Evolutionary conservation across 2,888 invertebrate genomes (phyloP), one percentile per base, ranked within the genome.

Genomic region (Agrochola macilenta): DNA sequence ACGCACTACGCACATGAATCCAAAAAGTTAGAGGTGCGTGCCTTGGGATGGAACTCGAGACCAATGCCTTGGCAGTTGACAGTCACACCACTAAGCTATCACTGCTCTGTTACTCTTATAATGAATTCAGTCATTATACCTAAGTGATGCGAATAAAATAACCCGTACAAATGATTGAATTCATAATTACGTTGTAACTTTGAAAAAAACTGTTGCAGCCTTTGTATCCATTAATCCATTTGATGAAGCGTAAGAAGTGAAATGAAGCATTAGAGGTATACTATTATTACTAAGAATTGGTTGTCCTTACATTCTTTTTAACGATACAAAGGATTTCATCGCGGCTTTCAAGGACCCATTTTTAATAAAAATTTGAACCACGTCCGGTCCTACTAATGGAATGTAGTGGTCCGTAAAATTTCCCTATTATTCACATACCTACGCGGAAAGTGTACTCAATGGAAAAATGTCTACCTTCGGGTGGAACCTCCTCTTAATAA

Each of bases 361-460:
- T 83, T 80, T 78, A 82, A 82, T 69, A 79, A 66, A 64, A 74
- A 69, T 63, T 65, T 75, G 57, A 61, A 65, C 49, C 71, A 60
- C 63, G 52, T 68, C 58, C 63, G 70, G 76, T 52, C 58, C 54
- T 30, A 2, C 78, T 82, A 80, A 86, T 86, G 78, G 83, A 82
- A 87, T 77, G 74, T 76, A 17, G 52, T 72, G 72, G 70, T 39
- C 61, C 85, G 76, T 75, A 72, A 78, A 80, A 83, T 80, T 69
- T 72, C 17, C 52, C 78, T 70, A 75, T 81, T 85, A 81, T 58
- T 79, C 83, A 77, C 64, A 74, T 72, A n/a, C n/a, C n/a, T n/a
- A 78, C 39, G 64, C 66, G 72, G 58, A 76, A 79, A 73, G 70
- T 35, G 11, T n/a, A 35, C 61, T 70, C 20, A 49, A 52, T 68